Evolutionary conservation across 2,888 invertebrate species (phyloP).

Genomic region (Aphelenchoides bicaudatus): DNA sequence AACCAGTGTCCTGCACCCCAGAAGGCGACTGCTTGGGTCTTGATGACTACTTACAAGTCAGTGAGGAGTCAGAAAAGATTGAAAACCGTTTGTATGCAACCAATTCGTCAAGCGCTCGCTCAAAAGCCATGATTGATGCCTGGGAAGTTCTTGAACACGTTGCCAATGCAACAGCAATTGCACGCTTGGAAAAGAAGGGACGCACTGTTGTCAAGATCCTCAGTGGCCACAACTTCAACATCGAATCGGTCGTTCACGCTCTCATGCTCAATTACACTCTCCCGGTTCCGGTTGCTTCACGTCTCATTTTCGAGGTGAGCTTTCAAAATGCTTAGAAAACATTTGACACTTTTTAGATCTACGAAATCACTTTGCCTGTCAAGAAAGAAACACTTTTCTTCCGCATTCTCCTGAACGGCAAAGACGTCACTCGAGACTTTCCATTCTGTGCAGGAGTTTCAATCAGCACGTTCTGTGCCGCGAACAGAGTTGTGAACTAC

Average conservation of each 20-base stretch:
- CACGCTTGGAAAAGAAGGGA: neutral
- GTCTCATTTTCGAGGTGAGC: constrained; percentile 77
- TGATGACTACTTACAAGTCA: constrained; percentile 17
- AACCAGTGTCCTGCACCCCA: constrained; percentile 73
- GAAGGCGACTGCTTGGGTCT: constrained; percentile 48
- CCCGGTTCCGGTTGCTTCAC: constrained; percentile 76
- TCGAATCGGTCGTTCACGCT: constrained; percentile 78
- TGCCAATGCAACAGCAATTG: no score
- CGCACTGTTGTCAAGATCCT: constrained; percentile 73
- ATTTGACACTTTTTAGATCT: no score
- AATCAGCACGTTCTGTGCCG: constrained; percentile 15
- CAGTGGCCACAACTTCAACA: constrained; percentile 86
- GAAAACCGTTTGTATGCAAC: neutral
- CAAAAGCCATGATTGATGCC: constrained; percentile 20
- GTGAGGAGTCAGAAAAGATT: constrained; percentile 1
- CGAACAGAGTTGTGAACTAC: constrained; percentile 21
- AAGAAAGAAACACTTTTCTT: constrained; percentile 18
- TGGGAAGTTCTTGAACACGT: constrained; percentile 9
- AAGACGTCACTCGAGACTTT: constrained; percentile 22
- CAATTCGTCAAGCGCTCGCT: neutral
- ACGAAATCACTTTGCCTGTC: constrained; percentile 7
- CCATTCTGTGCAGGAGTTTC: constrained; percentile 19
- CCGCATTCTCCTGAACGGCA: constrained; percentile 26
- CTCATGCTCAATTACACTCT: constrained; percentile 70
- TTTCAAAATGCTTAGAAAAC: no score